Percentiles rank a stretch among this genome's conserved stretches.
Conservation (phyloP, 2,113 vertebrate genomes). For the Chaetura pelagica region DNA sequence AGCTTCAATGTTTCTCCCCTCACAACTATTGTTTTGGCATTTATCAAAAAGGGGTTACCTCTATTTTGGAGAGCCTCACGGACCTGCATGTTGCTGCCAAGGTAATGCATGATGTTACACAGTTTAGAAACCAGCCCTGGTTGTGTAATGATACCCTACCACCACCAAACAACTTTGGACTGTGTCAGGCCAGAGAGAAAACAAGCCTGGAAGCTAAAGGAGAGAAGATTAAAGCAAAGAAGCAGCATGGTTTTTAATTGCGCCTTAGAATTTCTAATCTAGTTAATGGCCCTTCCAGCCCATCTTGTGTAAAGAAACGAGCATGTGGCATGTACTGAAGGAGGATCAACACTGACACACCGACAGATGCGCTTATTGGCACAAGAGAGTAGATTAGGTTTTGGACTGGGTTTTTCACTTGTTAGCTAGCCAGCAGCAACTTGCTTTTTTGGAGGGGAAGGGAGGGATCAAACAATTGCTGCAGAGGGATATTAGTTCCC, state of each 20-base stretch:
- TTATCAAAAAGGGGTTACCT: background rate
- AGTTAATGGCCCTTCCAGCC: slow-evolving; percentile 61
- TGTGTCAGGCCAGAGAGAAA: background rate
- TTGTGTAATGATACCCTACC: slow-evolving; percentile 19
- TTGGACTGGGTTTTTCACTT: slow-evolving; percentile 46
- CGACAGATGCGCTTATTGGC: slow-evolving; percentile 58
- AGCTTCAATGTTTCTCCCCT: background rate
- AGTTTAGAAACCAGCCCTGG: background rate
- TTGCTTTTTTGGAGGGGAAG: slow-evolving; percentile 56
- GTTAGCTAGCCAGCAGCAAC: slow-evolving; percentile 62
- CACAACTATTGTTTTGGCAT: background rate
- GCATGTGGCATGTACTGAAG: slow-evolving; percentile 65
- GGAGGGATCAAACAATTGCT: slow-evolving; percentile 53
- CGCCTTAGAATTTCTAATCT: slow-evolving; percentile 66
- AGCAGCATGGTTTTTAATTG: slow-evolving; percentile 52
- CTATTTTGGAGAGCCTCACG: background rate
- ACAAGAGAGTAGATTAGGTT: slow-evolving; percentile 48
- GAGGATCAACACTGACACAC: slow-evolving; percentile 68
- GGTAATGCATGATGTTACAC: background rate
- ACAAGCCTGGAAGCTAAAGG: slow-evolving; percentile 47
- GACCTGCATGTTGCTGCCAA: background rate
- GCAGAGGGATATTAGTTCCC: slow-evolving; percentile 46
- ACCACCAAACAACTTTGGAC: background rate
- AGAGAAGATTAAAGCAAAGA: slow-evolving; percentile 42
- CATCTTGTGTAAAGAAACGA: slow-evolving; percentile 56